Conservation (phyloP, 1,140 invertebrate species). For the Drosophila subobscura region DNA sequence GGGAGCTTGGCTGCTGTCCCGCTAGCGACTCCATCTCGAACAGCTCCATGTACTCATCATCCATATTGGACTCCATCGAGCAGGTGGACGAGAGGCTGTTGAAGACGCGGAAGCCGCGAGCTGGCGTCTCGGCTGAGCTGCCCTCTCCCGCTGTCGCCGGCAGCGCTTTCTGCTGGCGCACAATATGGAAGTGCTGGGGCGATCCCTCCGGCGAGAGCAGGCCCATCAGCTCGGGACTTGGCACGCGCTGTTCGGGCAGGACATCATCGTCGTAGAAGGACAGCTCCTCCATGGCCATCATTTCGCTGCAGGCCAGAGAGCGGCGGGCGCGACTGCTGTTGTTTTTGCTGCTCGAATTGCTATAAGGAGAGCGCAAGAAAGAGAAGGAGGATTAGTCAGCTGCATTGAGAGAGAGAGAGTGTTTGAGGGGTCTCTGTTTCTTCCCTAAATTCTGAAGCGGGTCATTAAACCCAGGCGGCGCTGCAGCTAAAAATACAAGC, state of each 20-base stretch:
- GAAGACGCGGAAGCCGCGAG: constrained; percentile 75
- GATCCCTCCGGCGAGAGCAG: constrained; percentile 77
- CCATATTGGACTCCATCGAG: constrained; percentile 86
- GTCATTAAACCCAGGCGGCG: constrained; percentile 66
- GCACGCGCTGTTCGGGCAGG: constrained; percentile 46
- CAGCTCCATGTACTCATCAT: constrained; percentile 89
- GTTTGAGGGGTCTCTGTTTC: constrained; percentile 17
- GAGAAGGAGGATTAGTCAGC: constrained; percentile 65
- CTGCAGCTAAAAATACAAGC: constrained; percentile 70
- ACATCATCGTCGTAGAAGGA: constrained; percentile 74
- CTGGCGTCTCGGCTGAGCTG: constrained; percentile 59
- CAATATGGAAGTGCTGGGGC: constrained; percentile 73
- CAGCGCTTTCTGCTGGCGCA: constrained; percentile 54
- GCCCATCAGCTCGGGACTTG: constrained; percentile 69
- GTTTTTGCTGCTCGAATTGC: constrained; percentile 52
- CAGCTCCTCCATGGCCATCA: constrained; percentile 71
- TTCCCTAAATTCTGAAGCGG: constrained; percentile 54
- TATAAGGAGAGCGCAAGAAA: constrained; percentile 23
- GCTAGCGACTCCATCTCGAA: constrained; percentile 86
- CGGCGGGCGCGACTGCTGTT: constrained; percentile 61
- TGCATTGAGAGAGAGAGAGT: constrained; percentile 27
- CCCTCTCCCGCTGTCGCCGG: neutral
- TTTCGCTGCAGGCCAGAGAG: constrained; percentile 34
- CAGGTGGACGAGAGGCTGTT: constrained; percentile 85
- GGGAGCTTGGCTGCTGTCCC: constrained; percentile 34